Conservation (phyloP, 2,797 vertebrate genomes). For the Delichon dasypus region DNA sequence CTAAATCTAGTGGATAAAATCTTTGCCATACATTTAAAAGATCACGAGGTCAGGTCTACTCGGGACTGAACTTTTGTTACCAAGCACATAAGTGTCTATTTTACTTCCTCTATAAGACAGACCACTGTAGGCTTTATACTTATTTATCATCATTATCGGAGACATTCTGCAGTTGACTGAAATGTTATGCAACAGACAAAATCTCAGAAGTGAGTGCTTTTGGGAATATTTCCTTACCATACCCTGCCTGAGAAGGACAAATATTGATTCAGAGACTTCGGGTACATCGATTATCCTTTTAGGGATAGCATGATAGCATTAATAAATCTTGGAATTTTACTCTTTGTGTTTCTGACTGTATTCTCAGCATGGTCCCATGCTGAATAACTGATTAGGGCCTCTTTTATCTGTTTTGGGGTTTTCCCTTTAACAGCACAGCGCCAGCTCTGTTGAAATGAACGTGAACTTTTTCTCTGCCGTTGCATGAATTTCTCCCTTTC, state of each 20-base stretch:
- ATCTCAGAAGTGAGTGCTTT: slow-evolving; percentile 22
- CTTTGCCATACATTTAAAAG: slow-evolving; percentile 57
- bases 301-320: slow-evolving; percentile 13
- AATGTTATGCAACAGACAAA: slow-evolving; percentile 28
- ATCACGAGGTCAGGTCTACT: slow-evolving; percentile 45
- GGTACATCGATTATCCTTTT: slow-evolving; percentile 42
- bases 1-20: slow-evolving; percentile 57
- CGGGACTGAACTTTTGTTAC: slow-evolving; percentile 26
- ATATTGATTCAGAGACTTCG: slow-evolving; percentile 41
- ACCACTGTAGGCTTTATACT: not conserved
- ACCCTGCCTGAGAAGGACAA: slow-evolving; percentile 1
- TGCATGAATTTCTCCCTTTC: not conserved
- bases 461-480: not conserved
- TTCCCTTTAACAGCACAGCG: not conserved
- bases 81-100: not conserved
- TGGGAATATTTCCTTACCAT: slow-evolving; percentile 35
- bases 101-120: not conserved
- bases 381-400: not conserved
- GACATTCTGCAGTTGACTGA: slow-evolving; percentile 16
- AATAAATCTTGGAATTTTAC: slow-evolving; percentile 44
- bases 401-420: not conserved
- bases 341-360: not conserved
- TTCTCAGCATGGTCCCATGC: not conserved
- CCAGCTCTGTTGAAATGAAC: not conserved
- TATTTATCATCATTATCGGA: slow-evolving; percentile 3